Evolutionary conservation across 2,113 vertebrate genomes (phyloP).

Genomic region (Chauna torquata): DNA sequence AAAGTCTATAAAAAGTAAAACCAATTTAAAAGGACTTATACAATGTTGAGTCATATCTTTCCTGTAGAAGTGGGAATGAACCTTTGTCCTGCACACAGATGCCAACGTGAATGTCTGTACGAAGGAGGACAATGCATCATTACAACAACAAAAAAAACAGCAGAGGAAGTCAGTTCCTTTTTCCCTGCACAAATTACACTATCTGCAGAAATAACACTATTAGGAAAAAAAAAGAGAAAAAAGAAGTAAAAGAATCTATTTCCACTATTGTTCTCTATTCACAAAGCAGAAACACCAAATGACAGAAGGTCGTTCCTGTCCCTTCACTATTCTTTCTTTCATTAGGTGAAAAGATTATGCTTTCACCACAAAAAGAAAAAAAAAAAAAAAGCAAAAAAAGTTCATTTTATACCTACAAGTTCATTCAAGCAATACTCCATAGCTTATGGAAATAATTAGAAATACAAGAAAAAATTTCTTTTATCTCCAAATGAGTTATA

Average conservation of each 20-base stretch:
- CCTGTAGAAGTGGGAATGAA: neutral
- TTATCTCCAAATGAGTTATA: neutral
- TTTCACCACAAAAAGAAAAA: neutral
- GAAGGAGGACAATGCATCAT: neutral
- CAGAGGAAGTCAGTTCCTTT: neutral
- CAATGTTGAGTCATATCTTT: neutral
- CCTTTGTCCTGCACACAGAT: neutral
- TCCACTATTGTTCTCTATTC: neutral
- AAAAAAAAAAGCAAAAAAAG: neutral
- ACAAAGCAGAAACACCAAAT: neutral
- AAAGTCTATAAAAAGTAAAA: slow-evolving; percentile 23
- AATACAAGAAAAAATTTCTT: neutral
- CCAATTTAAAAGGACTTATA: slow-evolving; percentile 26
- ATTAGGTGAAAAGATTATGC: neutral
- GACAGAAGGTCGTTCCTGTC: neutral
- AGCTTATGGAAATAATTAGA: neutral
- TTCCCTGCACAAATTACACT: neutral
- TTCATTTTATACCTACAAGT: neutral
- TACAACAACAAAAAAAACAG: neutral
- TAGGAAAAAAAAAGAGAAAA: neutral
- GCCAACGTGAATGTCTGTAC: neutral
- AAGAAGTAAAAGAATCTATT: neutral
- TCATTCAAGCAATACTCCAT: neutral
- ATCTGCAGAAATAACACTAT: neutral
- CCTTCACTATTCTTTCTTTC: neutral